These are phyloP conservation scores for Diploscapter pachys DNA, from an alignment of 1,140 invertebrate species.

Conservation along the genomic window DNA sequence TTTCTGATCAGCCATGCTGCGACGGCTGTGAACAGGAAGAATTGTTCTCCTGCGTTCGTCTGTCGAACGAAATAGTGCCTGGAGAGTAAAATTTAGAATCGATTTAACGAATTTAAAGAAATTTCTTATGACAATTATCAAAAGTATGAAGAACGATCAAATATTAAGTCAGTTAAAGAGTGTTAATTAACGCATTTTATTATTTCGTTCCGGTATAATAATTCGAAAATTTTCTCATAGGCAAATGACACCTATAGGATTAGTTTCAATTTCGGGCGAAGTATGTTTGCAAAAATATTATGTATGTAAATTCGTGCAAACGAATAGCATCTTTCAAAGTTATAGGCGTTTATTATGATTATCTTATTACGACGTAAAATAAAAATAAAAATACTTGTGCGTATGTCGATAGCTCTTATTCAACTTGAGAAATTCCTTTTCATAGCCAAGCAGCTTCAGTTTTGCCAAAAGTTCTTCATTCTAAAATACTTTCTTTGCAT, in stretches of 20 bases:
- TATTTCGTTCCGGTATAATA: too few relatives aligned
- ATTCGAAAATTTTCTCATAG: too few relatives aligned
- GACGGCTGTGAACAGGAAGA: conserved; percentile 83
- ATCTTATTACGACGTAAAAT: neutral
- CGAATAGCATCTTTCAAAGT: conserved; percentile 64
- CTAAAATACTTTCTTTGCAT: neutral
- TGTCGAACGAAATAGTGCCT: conserved; percentile 85
- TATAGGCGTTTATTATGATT: too few relatives aligned
- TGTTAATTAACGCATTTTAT: too few relatives aligned
- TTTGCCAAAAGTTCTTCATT: conserved; percentile 76
- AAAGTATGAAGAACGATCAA: too few relatives aligned
- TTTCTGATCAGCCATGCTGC: conserved; percentile 86
- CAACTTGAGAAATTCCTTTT: conserved; percentile 73
- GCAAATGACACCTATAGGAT: too few relatives aligned
- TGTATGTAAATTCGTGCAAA: conserved; percentile 58
- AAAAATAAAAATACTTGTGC: conserved; percentile 54
- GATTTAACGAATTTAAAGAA: too few relatives aligned
- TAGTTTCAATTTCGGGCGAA: conserved; percentile 60
- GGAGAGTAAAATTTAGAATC: neutral
- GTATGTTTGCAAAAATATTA: conserved; percentile 19
- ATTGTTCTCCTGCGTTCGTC: conserved; percentile 92
- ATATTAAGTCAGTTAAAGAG: too few relatives aligned
- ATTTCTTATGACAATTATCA: too few relatives aligned
- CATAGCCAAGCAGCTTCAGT: conserved; percentile 83
- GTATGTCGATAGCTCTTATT: conserved; percentile 65